Evolutionary conservation across 2,113 vertebrate genomes (phyloP).

Genomic region (Colossoma macropomum): DNA sequence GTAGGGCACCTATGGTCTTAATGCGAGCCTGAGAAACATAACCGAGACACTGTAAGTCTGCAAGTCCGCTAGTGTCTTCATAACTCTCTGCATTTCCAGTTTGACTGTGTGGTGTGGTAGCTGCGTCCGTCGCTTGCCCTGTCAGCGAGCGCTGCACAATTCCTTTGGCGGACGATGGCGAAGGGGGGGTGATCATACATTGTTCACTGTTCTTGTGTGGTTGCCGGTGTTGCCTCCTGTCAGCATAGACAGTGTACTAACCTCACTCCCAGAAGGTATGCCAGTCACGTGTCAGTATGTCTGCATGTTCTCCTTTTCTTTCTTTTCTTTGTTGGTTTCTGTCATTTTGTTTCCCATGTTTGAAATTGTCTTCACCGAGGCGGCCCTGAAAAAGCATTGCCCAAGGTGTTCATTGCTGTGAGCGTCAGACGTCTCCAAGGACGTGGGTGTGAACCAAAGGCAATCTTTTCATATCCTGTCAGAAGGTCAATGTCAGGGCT

Average conservation of each 20-base stretch:
- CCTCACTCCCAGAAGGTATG: slow-evolving; percentile 57
- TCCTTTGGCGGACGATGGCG: slow-evolving; percentile 57
- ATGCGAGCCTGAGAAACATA: slow-evolving; percentile 51
- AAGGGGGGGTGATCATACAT: slow-evolving; percentile 53
- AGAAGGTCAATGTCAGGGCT: slow-evolving; percentile 57
- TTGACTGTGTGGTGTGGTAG: slow-evolving; percentile 55
- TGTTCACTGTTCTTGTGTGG: slow-evolving; percentile 55
- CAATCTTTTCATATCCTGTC: slow-evolving; percentile 58
- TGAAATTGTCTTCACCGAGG: slow-evolving; percentile 46
- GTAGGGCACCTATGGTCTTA: slow-evolving; percentile 63
- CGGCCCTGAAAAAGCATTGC: slow-evolving; percentile 61
- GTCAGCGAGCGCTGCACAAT: slow-evolving; percentile 57
- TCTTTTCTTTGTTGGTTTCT: slow-evolving; percentile 38
- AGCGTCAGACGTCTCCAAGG: slow-evolving; percentile 12
- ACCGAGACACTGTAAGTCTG: slow-evolving; percentile 62
- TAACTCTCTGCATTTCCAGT: slow-evolving; percentile 60
- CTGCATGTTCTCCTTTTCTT: slow-evolving; percentile 59
- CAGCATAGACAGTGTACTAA: slow-evolving; percentile 57
- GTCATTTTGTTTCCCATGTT: slow-evolving; percentile 50
- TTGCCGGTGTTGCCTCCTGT: slow-evolving; percentile 50
- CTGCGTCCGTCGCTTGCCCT: slow-evolving; percentile 56
- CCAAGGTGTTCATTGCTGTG: slow-evolving; percentile 36
- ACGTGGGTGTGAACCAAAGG: slow-evolving; percentile 48
- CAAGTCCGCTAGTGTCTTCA: slow-evolving; percentile 56
- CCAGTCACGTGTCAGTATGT: slow-evolving; percentile 54